Evolutionary conservation across 2,797 vertebrate species (phyloP), one percentile per base, ranked within the genome.

Genomic region (Sibirionetta formosa): DNA sequence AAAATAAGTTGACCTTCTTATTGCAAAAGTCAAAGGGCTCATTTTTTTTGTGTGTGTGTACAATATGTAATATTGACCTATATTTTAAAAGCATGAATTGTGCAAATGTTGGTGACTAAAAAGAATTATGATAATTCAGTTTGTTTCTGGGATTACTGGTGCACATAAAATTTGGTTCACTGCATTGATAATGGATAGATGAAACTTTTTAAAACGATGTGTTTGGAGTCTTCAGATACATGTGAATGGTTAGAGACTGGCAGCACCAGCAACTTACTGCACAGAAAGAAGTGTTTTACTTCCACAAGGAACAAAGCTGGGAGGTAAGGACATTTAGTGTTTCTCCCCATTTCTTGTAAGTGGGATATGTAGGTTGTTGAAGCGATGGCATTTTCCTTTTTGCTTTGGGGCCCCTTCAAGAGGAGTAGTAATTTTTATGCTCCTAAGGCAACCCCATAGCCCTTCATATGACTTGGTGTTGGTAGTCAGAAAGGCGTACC

Each of bases 401-500:
- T 77, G 22, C 83, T 94, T 93, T 7, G 5, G 51, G 90, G 44
- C 20, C 65, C 71, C 69, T 88, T 78, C 44, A 50, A 66, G 64
- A 77, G 68, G 40, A 71, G 26, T 8, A 13, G 16, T 4, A 22
- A 5, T 60, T 36, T 46, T 24, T 78, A 31, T 82, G 76, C 31
- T 89, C 22, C 5, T 22, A 33, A 38, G 9, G 27, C 22, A 70
- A 24, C 1, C 12, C 31, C 78, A 77, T 58, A 87, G 31, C 88
- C 88, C 87, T 95, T 91, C 86, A 79, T 54, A 86, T 95, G 56
- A 46, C 46, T 85, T 68, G 57, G 11, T 73, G 38, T 95, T 96
- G 97, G 86, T 93, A 97, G 54, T 64, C 5, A 31, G 77, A 90
- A 93, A 97, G 82, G 71, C 64, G 72, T 66, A 91, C 70, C 60